Percentiles rank a stretch among this genome's conserved stretches.
phyloP scores from a whole-genome alignment of 2,797 vertebrate genomes.

The Cephalopachus bancanus region DNA sequence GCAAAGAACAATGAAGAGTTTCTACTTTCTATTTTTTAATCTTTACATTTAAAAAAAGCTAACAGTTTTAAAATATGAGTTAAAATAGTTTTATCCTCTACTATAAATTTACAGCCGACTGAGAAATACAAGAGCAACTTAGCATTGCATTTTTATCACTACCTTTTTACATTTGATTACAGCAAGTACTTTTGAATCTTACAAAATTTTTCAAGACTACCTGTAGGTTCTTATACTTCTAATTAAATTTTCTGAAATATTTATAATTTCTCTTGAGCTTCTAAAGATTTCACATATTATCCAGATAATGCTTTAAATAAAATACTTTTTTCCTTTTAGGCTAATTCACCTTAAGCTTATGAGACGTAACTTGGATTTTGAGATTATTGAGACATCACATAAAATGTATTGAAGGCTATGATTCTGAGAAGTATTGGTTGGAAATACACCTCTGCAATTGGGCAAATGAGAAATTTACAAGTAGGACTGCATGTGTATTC shows the following conservation, averaged over 20 bases:
- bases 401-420: neutral
- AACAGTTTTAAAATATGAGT: neutral
- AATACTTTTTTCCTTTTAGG: neutral
- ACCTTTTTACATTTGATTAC: neutral
- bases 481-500: neutral
- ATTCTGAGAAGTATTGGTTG: neutral
- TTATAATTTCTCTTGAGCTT: constrained; percentile 14
- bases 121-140: neutral
- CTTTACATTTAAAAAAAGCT: neutral
- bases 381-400: neutral
- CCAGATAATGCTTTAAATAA: neutral
- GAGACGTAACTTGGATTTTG: neutral
- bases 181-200: neutral
- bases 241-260: constrained; percentile 24
- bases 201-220: constrained; percentile 32
- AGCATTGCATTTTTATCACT: neutral
- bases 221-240: neutral
- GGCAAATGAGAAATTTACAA: neutral
- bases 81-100: neutral
- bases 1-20: neutral
- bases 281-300: neutral
- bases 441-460: neutral
- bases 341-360: neutral
- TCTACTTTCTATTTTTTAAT: neutral
- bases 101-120: neutral